Evolutionary conservation across 1,140 invertebrate genomes (phyloP).

Genomic region (Drosophila neocordata): DNA sequence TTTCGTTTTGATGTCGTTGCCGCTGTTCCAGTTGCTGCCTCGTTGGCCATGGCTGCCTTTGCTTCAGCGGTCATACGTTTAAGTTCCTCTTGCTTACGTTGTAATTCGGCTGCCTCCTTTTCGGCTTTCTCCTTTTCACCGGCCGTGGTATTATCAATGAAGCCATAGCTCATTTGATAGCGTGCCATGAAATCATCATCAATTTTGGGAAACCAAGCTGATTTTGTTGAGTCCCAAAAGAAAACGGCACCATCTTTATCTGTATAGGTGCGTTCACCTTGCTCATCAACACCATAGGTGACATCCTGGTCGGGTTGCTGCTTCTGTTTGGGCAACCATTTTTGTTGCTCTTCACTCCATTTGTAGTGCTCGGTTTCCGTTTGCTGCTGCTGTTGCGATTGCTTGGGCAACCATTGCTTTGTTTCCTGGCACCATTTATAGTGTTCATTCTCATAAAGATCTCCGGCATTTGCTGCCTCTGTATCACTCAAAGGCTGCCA

Average conservation of each 20-base stretch:
- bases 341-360: constrained; percentile 78
- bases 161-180: constrained; percentile 98
- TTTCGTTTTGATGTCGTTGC: constrained; percentile 78
- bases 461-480: constrained; percentile 39
- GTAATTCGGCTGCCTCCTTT: constrained; percentile 58
- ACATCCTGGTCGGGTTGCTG: constrained; percentile 72
- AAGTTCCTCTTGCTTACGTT: constrained; percentile 66
- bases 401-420: constrained; percentile 86
- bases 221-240: constrained; percentile 95
- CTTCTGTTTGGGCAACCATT: constrained; percentile 62
- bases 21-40: constrained; percentile 29
- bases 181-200: constrained; percentile 98
- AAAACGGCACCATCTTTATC: constrained; percentile 95
- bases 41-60: constrained; percentile 69
- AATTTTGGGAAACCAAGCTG: constrained; percentile 98
- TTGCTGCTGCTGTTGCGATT: constrained; percentile 2
- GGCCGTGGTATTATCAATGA: constrained; percentile 85
- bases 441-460: constrained; percentile 87
- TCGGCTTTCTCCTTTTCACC: constrained; percentile 62
- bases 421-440: constrained; percentile 87
- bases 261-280: constrained; percentile 91
- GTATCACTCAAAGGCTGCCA: constrained; percentile 83
- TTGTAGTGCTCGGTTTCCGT: constrained; percentile 81
- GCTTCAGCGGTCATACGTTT: constrained; percentile 73
- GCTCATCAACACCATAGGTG: constrained; percentile 88